Evolutionary conservation across 2,113 vertebrate species (phyloP).

Genomic region (Malurus melanocephalus): DNA sequence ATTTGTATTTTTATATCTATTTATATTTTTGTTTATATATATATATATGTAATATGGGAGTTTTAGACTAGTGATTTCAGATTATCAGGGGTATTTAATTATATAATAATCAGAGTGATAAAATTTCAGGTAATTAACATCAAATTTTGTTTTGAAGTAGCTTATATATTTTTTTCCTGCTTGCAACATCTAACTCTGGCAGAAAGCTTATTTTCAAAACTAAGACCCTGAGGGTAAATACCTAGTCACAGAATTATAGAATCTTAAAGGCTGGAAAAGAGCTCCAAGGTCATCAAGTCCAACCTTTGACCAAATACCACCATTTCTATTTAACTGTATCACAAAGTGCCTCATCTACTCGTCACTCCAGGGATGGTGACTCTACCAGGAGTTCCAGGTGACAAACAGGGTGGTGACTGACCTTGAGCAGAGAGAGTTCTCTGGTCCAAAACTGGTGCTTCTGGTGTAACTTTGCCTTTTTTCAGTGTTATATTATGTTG

Average conservation of each 20-base stretch:
- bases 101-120: neutral
- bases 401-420: neutral
- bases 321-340: neutral
- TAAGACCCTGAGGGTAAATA: neutral
- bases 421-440: neutral
- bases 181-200: neutral
- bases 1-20: no score
- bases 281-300: neutral
- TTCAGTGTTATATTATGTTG: neutral
- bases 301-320: neutral
- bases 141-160: neutral
- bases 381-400: neutral
- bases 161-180: neutral
- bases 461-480: neutral
- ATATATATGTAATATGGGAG: neutral
- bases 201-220: neutral
- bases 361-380: neutral
- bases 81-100: neutral
- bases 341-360: neutral
- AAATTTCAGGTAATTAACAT: neutral
- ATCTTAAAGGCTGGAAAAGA: neutral
- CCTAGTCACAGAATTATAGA: neutral
- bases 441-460: neutral
- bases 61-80: neutral
- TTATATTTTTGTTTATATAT: no score